Evolutionary conservation across 2,113 vertebrate genomes (phyloP), one percentile per base, ranked within the genome.

Genomic region (Catagonus wagneri): DNA sequence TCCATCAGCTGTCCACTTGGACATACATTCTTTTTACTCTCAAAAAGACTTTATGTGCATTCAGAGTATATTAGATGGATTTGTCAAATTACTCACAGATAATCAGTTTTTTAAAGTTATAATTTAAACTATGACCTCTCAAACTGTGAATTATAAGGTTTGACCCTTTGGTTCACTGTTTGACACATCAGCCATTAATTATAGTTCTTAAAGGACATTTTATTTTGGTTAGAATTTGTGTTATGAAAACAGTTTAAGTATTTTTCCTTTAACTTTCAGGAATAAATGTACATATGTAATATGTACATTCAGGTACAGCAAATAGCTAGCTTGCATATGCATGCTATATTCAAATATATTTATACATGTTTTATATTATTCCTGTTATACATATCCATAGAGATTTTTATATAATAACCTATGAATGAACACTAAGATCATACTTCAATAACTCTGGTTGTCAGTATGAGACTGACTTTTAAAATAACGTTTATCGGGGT

Each of bases 71-170:
- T 86, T 97, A 96, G 92, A 96, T 97, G 85, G 79, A 96, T 97
- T 97, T 97, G 85, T 95, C 85, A 96, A 96, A 96, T 97, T 97
- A 94, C 89, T 97, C 83, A 83, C 34, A 97, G 93, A 97, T 97
- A 97, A 96, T 96, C 88, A 97, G 93, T 83, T 97, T 98, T 97
- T 93, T 96, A 93, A 97, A 96, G 97, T 97, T 96, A 97, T 96
- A 95, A 97, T 98, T 98, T 98, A 79, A 89, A 97, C 83, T 95
- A n/a, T 97, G 94, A 96, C 97, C 97, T 97, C 92, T 96, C 65
- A 94, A 97, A 97, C 96, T 96, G 85, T 96, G 95, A 97, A 98
- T 98, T 97, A 98, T 96, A 97, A 97, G 91, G 96, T 96, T 96
- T 97, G 97, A 97, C 97, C 89, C 83, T 87, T 86, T 96, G 83